Percentiles rank a stretch among this genome's conserved stretches.
Evolutionary conservation across 2,113 vertebrate genomes (phyloP).

Genomic region (Osmerus eperlanus): DNA sequence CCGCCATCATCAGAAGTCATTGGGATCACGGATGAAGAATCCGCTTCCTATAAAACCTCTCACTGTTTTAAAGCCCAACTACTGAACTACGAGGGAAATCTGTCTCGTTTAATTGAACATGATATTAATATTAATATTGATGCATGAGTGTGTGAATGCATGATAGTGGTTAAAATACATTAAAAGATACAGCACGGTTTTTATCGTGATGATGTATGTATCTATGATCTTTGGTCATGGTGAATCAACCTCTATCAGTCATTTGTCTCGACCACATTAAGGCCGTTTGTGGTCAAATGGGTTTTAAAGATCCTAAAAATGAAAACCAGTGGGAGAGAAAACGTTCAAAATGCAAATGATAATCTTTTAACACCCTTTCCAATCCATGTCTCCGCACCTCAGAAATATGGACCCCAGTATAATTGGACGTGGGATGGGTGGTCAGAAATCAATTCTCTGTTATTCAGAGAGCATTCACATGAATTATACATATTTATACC

Average conservation of each 20-base stretch:
- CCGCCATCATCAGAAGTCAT: slow-evolving; percentile 14
- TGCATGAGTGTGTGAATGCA: neutral
- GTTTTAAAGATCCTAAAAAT: slow-evolving; percentile 33
- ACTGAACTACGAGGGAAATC: slow-evolving; percentile 4
- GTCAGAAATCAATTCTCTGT: slow-evolving; percentile 54
- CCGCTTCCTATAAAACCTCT: slow-evolving; percentile 5
- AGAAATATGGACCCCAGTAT: slow-evolving; percentile 14
- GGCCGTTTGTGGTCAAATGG: slow-evolving; percentile 45
- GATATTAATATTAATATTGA: neutral
- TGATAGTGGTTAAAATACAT: slow-evolving; percentile 19
- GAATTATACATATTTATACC: neutral
- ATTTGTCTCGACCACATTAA: slow-evolving; percentile 41
- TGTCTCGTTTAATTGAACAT: neutral
- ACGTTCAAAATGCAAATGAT: slow-evolving; percentile 69
- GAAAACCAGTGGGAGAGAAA: slow-evolving; percentile 55
- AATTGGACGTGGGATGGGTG: slow-evolving; percentile 47
- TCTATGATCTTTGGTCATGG: slow-evolving; percentile 45
- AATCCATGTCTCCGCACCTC: slow-evolving; percentile 15
- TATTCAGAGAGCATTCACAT: slow-evolving; percentile 32
- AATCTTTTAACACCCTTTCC: slow-evolving; percentile 25
- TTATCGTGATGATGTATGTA: slow-evolving; percentile 46
- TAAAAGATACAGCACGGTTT: slow-evolving; percentile 32
- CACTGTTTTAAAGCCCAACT: slow-evolving; percentile 22
- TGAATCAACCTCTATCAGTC: slow-evolving; percentile 36
- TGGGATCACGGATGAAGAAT: slow-evolving; percentile 13